Evolutionary conservation across 2,888 invertebrate genomes (phyloP), one percentile per base, ranked within the genome.

Genomic region (Eupeodes latifasciatus): DNA sequence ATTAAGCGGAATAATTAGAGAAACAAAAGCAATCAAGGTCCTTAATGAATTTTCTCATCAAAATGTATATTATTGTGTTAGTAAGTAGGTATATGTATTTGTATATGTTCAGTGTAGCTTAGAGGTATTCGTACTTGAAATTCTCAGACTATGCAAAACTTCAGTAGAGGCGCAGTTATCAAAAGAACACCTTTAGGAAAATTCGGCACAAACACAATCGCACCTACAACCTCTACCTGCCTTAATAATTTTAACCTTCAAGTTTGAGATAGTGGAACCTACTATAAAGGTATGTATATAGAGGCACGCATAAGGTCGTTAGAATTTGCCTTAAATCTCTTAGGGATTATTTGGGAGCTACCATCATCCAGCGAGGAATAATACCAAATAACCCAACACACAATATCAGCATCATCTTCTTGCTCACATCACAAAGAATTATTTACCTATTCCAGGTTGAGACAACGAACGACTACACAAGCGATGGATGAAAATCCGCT

Each of bases 1-100:
- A 85, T 85, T 67, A 78, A 51, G 55, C 74, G 69, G 66, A 77
- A 77, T 71, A 85, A 85, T 85, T 85, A 81, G 85, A 81, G 62
- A 81, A 88, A 81, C 74, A 81, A 81, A 88, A 81, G 85, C 81
- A 81, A 88, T 88, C 81, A 67, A 81, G 66, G 66, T 66, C 75
- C 81, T 77, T 74, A 88, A 78, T 88, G 77, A 81, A 88, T 67
- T 66, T 74, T 81, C 72, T 66, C 67, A 67, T 49, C 49, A 72
- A 34, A 59, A n/a, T n/a, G n/a, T 14, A 47, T 12, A 10, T 47
- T 27, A 2, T 40, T 40, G 9, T 40, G 40, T 40, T 7, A 7
- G 40, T 40, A 5, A 7, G 40, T 40, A 40, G 5, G 40, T 40
- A 40, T 40, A 9, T 53, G 9, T 40, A 40, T 40, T 1, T 53